Conservation (phyloP, 2,888 invertebrate genomes). For the Mimumesa dahlbomi region DNA sequence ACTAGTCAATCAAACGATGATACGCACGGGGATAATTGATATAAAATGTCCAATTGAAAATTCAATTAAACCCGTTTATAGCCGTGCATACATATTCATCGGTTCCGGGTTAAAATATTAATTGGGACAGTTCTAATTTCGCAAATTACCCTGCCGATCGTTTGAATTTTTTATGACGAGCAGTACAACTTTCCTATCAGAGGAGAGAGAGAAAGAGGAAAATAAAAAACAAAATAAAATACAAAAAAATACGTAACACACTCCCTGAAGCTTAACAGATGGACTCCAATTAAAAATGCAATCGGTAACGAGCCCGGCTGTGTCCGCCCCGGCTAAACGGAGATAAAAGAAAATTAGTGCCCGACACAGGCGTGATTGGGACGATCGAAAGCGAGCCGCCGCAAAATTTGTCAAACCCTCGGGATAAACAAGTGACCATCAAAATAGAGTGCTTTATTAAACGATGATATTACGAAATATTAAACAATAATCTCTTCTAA, state of each 20-base stretch:
- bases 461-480: background rate
- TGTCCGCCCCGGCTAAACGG: constrained; percentile 35
- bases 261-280: constrained; percentile 3
- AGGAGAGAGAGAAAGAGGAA: no score
- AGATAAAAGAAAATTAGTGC: constrained; percentile 67
- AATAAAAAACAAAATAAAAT: no score
- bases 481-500: background rate
- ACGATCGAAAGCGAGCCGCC: constrained; percentile 38
- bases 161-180: background rate
- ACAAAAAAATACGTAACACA: no score
- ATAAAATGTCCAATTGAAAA: no score
- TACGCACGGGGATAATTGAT: background rate
- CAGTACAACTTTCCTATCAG: background rate
- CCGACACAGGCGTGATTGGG: constrained; percentile 60
- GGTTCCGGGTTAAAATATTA: background rate
- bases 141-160: background rate
- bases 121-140: background rate
- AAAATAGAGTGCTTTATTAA: background rate
- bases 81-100: no score
- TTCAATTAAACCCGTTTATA: no score
- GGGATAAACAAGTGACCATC: background rate
- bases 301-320: constrained; percentile 53
- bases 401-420: constrained; percentile 24
- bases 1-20: background rate
- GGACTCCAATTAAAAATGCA: constrained; percentile 66